Conservation (phyloP, 2,888 invertebrate species). For the Seira sanloemensis region DNA sequence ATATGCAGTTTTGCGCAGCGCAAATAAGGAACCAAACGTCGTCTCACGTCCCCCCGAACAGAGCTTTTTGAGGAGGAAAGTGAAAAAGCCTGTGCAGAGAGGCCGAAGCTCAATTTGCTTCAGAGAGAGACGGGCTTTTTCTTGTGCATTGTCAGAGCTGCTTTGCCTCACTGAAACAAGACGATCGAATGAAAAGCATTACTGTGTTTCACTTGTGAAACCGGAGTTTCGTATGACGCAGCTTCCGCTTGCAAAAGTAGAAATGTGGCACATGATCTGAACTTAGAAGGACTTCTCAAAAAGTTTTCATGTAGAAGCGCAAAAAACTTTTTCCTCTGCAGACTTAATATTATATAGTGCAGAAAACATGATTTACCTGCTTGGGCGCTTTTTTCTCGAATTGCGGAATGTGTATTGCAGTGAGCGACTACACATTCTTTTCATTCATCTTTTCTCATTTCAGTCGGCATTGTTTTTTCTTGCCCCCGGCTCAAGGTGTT, state of each 20-base stretch:
- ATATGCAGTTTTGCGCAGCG: too few relatives aligned
- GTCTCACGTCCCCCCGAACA: too few relatives aligned
- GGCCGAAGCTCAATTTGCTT: too few relatives aligned
- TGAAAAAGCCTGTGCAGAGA: too few relatives aligned
- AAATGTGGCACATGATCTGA: constrained; percentile 72
- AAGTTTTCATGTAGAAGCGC: not conserved
- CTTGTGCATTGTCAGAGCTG: too few relatives aligned
- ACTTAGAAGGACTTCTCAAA: constrained; percentile 30
- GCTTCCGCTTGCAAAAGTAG: constrained; percentile 74
- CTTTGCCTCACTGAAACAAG: too few relatives aligned
- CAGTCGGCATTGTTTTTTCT: too few relatives aligned
- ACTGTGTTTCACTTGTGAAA: too few relatives aligned
- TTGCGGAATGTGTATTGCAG: not conserved
- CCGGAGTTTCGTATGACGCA: constrained; percentile 72
- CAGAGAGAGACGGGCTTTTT: too few relatives aligned
- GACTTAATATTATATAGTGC: constrained; percentile 25
- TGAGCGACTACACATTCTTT: not conserved
- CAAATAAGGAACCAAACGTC: too few relatives aligned
- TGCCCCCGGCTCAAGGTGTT: constrained; percentile 53
- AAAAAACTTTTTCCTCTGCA: not conserved
- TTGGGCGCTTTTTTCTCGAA: constrained; percentile 19
- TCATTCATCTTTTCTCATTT: not conserved
- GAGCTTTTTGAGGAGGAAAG: too few relatives aligned
- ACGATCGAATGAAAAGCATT: too few relatives aligned
- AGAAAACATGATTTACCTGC: constrained; percentile 56